Evolutionary conservation across 2,888 invertebrate species (phyloP), one percentile per base, ranked within the genome.

Genomic region (Hartigia nigra): DNA sequence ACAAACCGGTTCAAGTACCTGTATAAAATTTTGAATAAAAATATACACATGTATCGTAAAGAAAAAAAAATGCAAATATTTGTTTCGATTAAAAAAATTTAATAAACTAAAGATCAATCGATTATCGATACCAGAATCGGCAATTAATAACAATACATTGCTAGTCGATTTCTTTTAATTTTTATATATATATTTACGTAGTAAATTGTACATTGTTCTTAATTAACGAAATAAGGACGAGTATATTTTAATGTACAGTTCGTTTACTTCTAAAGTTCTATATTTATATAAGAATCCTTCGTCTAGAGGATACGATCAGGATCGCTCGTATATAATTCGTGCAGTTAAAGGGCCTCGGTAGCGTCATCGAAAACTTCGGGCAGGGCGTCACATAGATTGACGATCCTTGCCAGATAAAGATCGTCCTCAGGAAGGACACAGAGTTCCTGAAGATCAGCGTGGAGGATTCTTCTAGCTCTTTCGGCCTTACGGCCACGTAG

Each of bases 401-500:
- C 55, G 55, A 55, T 55, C 14, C 55, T 55, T 55, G 55, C 55
- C 0, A 55, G 9, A 5, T 23, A 55, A 55, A 55, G 55, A 9
- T 55, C 55, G 9, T 55, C 55, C 55, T 55, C 55, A 1, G 55
- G 55, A 55, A 55, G 55, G 23, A 55, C 55, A 23, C 55, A 55
- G 23, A 55, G 55, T 5, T 55, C 55, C 55, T 55, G 55, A 23
- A 55, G 55, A 23, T 55, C 55, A 23, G 55, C 55, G 23, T 23
- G 55, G 23, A 55, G 55, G 23, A 55, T 23, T 55, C 55, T 55
- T 3, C 55, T 55, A 23, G 55, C 55, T 55, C 55, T 55, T 55
- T 55, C 55, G 55, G 55, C 55, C 55, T 55, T 55, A 23, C 55
- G 80, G 23, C 72, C 32, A 11, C 74, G 78, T 69, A 55, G 55